These are phyloP conservation scores for Vanessa atalanta DNA, from an alignment of 1,140 invertebrate species.

Conservation along the genomic window DNA sequence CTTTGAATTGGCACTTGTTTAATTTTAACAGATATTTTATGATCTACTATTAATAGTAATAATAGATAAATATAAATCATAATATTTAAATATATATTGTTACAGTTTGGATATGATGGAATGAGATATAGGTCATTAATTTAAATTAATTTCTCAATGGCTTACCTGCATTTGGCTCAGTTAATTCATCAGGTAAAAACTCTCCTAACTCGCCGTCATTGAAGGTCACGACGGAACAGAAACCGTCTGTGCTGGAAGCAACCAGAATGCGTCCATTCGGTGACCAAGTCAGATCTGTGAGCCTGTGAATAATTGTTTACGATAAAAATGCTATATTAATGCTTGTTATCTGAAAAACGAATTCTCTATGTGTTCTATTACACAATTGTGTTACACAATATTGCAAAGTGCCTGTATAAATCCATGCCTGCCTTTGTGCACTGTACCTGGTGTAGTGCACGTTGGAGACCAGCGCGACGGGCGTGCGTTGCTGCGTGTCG, in stretches of 20 bases:
- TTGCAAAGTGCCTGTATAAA: no score
- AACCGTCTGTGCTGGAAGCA: constrained; percentile 97
- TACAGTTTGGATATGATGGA: no score
- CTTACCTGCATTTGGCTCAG: constrained; percentile 40
- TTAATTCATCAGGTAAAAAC: constrained; percentile 78
- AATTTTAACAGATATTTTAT: no score
- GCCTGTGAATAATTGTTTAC: constrained; percentile 64
- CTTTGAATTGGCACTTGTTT: no score
- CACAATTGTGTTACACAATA: no score
- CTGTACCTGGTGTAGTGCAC: constrained; percentile 92
- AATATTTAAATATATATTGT: no score
- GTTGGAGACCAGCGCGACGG: constrained; percentile 92
- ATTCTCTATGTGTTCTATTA: no score
- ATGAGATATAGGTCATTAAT: no score
- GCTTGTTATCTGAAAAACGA: no score
- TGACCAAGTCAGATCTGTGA: constrained; percentile 97
- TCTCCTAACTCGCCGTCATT: constrained; percentile 90
- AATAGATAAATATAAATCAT: no score
- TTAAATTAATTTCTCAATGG: background rate
- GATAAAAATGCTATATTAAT: no score
- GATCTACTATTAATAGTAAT: no score
- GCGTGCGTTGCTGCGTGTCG: constrained; percentile 93
- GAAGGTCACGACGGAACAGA: constrained; percentile 95
- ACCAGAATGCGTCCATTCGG: constrained; percentile 90
- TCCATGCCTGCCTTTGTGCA: background rate